These are phyloP conservation scores for Cremastobaeus sp. DNA, from an alignment of 2,888 invertebrate genomes.

Conservation along the genomic window DNA sequence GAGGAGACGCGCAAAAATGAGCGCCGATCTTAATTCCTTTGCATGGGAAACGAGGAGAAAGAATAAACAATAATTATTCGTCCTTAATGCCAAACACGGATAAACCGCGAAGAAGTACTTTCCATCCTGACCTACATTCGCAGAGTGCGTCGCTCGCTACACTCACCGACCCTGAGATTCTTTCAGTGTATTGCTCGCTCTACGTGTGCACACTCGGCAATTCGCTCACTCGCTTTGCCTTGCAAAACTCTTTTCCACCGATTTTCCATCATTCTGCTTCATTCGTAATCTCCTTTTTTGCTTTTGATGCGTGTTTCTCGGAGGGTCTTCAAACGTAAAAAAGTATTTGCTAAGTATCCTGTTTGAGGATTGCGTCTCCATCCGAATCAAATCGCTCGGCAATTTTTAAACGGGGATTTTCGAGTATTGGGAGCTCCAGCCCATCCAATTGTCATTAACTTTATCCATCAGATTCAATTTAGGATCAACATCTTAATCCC, in stretches of 20 bases:
- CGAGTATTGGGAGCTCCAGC: too few species aligned
- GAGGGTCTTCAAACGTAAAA: too few species aligned
- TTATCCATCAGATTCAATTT: too few species aligned
- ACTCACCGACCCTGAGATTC: constrained; percentile 68
- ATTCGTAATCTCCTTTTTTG: too few species aligned
- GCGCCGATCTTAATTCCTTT: constrained; percentile 53
- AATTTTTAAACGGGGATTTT: too few species aligned
- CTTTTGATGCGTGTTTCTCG: too few species aligned
- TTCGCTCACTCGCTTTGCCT: constrained; percentile 36
- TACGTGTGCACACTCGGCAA: constrained; percentile 21
- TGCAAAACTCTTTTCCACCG: constrained; percentile 36
- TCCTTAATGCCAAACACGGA: constrained; percentile 66
- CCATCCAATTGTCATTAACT: background rate
- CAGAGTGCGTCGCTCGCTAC: constrained; percentile 64
- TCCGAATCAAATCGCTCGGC: too few species aligned
- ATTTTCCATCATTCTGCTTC: constrained; percentile 1
- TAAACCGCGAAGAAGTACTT: constrained; percentile 71
- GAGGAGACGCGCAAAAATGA: constrained; percentile 40
- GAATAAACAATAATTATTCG: constrained; percentile 67
- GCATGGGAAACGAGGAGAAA: constrained; percentile 60
- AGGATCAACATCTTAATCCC: too few species aligned
- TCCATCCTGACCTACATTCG: constrained; percentile 74
- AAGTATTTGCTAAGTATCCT: too few species aligned
- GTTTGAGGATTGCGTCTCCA: too few species aligned
- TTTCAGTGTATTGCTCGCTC: constrained; percentile 60